Evolutionary conservation across 1,140 invertebrate species (phyloP), one percentile per base, ranked within the genome.

Genomic region (Octopus bimaculoides): DNA sequence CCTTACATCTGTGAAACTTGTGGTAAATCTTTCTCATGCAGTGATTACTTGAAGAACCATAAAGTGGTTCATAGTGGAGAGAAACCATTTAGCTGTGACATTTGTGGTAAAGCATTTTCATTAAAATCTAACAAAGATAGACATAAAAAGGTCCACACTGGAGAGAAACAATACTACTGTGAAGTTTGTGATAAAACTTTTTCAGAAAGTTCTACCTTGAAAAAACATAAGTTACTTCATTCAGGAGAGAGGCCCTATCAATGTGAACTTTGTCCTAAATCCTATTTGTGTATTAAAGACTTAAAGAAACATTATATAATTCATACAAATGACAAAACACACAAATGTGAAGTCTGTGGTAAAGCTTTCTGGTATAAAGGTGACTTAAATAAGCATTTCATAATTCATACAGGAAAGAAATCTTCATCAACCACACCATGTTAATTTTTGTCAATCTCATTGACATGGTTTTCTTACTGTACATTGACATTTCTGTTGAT

Each of bases 111-210:
- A 80, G 88, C 88, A 80, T 85, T 86, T n/a, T 80, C 83, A 4
- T 85, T 86, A 26, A 84, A 84, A 74, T 87, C 85, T 2, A 87
- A 88, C 80, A 82, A 88, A 7, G 79, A 81, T 17, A 78, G 87
- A 17, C 95, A 88, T 92, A 92, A 94, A 85, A 93, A 95, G 87
- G 94, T 94, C 14, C 96, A 99, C 88, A 98, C 96, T 0, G 95
- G 95, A 79, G 92, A 93, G 79, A 94, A 94, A 83, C 95, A 95
- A 0, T 94, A 94, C 90, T 92, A 93, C 87, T 97, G 96, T 87
- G 90, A 92, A 0, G 92, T 95, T 80, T 97, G 96, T 86, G 91
- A 93, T 10, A 53, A 77, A n/a, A 52, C 69, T 52, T 82, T 82
- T 55, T 56, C 71, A 41, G 54, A 69, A 14, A 74, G 74, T 55